Conservation (phyloP, 2,888 invertebrate genomes). For the Coleophora deauratella region DNA sequence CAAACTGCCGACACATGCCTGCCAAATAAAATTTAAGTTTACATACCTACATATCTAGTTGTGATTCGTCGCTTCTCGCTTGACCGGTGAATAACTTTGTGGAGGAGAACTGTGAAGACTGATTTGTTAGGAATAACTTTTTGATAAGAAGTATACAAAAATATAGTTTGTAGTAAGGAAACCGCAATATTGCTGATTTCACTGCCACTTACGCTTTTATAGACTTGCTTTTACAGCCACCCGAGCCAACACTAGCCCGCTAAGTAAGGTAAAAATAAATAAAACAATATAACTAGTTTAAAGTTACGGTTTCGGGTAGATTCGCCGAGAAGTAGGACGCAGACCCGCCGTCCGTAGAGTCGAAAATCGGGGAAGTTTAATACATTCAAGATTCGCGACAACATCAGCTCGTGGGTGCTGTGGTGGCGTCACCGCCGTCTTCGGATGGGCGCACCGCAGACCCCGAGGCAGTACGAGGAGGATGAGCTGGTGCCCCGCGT, state of each 20-base stretch:
- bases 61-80: constrained; percentile 47
- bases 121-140: constrained; percentile 11
- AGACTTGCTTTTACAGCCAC: constrained; percentile 46
- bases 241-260: constrained; percentile 40
- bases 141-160: constrained; percentile 4
- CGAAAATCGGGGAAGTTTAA: constrained; percentile 21
- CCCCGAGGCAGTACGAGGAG: constrained; percentile 56
- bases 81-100: constrained; percentile 6
- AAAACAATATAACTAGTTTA: constrained; percentile 21
- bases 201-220: constrained; percentile 43
- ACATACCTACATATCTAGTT: constrained; percentile 23
- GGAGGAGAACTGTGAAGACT: constrained; percentile 29
- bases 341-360: constrained; percentile 25
- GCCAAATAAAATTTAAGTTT: constrained; percentile 38
- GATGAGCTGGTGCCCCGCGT: constrained; percentile 54
- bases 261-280: constrained; percentile 39
- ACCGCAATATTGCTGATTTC: constrained; percentile 39
- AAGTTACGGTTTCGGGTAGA: constrained; percentile 18
- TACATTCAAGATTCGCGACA: constrained; percentile 63
- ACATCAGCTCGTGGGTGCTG: constrained; percentile 67
- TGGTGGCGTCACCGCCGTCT: constrained; percentile 69
- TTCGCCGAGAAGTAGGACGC: constrained; percentile 23
- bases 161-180: constrained; percentile 5
- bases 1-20: constrained; percentile 43
- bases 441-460: constrained; percentile 71